phyloP scores from a whole-genome alignment of 1,140 invertebrate species.

The Saxidomus purpurata region DNA sequence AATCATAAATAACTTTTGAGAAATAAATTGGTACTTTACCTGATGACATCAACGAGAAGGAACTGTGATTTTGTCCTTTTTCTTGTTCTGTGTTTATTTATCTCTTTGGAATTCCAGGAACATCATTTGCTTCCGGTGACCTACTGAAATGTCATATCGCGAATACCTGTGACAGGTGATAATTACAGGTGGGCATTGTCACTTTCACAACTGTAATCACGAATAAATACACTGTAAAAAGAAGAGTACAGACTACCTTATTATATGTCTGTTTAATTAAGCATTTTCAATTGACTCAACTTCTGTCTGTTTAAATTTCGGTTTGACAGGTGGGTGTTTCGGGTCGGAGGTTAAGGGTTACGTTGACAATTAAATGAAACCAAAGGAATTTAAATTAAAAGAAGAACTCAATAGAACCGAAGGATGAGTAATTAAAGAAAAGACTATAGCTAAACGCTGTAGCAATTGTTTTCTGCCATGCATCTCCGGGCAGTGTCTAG shows the following conservation, averaged over 20 bases:
- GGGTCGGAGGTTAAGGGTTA: conserved; percentile 44
- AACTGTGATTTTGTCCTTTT: not conserved
- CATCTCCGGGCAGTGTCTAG: too few relatives aligned
- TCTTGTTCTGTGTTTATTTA: not conserved
- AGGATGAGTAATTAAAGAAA: too few relatives aligned
- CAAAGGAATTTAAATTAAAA: not conserved
- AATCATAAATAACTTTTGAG: too few relatives aligned
- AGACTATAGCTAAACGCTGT: too few relatives aligned
- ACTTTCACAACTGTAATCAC: too few relatives aligned
- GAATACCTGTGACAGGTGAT: conserved; percentile 45
- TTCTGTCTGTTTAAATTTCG: not conserved
- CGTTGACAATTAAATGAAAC: conserved; percentile 33
- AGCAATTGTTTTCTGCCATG: too few relatives aligned
- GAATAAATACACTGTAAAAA: too few relatives aligned
- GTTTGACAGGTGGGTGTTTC: conserved; percentile 44
- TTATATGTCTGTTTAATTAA: too few relatives aligned
- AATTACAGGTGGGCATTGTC: conserved; percentile 35
- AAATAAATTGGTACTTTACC: not conserved
- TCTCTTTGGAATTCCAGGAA: conserved; percentile 35
- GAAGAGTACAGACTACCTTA: too few relatives aligned
- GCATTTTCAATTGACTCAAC: too few relatives aligned
- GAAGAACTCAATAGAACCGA: too few relatives aligned
- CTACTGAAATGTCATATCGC: conserved; percentile 36
- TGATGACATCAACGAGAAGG: not conserved
- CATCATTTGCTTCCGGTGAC: conserved; percentile 43